Evolutionary conservation across 1,140 invertebrate species (phyloP).

Genomic region (Drosophila funebris): DNA sequence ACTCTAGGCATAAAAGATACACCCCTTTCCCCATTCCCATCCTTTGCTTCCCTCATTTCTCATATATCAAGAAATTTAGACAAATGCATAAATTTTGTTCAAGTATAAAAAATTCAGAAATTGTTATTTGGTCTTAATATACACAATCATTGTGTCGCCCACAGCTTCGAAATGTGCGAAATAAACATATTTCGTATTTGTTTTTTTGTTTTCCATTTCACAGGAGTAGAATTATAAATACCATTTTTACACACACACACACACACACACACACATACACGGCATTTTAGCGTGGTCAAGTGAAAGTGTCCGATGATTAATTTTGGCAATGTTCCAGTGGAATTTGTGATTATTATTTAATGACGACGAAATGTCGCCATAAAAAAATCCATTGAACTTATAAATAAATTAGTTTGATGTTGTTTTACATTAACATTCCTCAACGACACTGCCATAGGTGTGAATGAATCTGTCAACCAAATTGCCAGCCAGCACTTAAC

Average conservation of each 20-base stretch:
- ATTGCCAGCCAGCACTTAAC: conserved; percentile 26
- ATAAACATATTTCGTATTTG: conserved; percentile 35
- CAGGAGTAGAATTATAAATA: conserved; percentile 34
- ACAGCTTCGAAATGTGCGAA: conserved; percentile 41
- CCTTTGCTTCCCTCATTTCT: not conserved
- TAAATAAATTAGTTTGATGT: conserved; percentile 61
- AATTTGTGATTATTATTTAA: conserved; percentile 79
- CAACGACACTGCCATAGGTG: conserved; percentile 4
- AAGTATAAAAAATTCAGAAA: conserved; percentile 38
- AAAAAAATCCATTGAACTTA: conserved; percentile 33
- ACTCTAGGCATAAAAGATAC: conserved; percentile 15
- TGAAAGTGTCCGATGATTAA: conserved; percentile 80
- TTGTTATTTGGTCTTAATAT: conserved; percentile 51
- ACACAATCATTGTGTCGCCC: conserved; percentile 57
- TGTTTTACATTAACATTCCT: conserved; percentile 72
- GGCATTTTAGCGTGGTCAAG: conserved; percentile 58
- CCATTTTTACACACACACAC: not conserved
- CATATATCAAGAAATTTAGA: conserved; percentile 12
- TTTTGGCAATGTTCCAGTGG: conserved; percentile 69
- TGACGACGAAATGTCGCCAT: conserved; percentile 74
- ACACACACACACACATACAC: not conserved
- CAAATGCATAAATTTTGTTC: conserved; percentile 53
- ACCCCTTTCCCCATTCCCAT: not conserved
- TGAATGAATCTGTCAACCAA: conserved; percentile 34
- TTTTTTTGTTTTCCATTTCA: conserved; percentile 52